Evolutionary conservation across 2,113 vertebrate species (phyloP).

Genomic region (Climacteris rufus): DNA sequence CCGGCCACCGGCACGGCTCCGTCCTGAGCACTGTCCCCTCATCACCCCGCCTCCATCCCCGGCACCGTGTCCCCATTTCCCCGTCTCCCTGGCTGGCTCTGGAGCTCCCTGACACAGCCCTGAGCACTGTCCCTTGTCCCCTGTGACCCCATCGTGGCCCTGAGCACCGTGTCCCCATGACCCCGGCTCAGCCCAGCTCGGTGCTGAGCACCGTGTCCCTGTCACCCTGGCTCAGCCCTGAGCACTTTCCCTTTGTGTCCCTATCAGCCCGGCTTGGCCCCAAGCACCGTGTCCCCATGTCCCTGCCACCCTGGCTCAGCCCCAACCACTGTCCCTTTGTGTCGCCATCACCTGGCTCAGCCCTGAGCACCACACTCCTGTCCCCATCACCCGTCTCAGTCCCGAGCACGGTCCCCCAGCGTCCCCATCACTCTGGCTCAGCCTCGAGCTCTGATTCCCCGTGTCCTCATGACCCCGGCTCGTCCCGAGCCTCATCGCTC

Average conservation of each 20-base stretch:
- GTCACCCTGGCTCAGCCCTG: neutral
- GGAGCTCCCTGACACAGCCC: neutral
- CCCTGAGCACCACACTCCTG: neutral
- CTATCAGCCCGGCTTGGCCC: neutral
- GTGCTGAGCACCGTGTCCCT: neutral
- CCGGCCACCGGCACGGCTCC: neutral
- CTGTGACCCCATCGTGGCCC: neutral
- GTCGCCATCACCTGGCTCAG: neutral
- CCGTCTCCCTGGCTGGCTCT: neutral
- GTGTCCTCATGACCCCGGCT: neutral
- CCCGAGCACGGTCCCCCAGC: neutral
- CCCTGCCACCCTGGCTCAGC: accelerated
- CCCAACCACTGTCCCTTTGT: neutral
- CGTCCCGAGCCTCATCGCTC: neutral
- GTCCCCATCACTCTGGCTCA: neutral
- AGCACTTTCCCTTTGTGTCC: neutral
- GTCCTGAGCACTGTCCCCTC: neutral
- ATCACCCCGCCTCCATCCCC: neutral
- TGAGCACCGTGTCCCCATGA: neutral
- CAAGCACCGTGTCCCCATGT: neutral
- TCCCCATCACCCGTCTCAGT: neutral
- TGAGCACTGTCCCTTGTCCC: neutral
- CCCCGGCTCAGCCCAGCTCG: neutral
- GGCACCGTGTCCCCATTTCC: neutral
- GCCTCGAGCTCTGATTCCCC: neutral